Base-by-base conservation (phyloP, 1,140 invertebrate species). In the Diplogasteroides magnus region DNA sequence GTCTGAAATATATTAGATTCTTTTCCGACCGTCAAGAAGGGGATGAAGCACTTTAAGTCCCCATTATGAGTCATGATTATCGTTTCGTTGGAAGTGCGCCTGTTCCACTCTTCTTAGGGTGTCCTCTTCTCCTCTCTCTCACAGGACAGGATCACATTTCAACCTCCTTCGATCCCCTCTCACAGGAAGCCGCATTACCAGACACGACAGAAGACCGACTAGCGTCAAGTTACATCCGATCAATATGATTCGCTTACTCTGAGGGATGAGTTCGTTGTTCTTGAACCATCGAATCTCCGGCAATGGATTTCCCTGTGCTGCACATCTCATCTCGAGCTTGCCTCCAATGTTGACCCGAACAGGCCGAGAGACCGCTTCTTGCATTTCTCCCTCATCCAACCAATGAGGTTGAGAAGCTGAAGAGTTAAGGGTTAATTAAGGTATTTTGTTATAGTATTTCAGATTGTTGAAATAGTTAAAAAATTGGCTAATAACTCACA, bases 201-300 rank as follows among this genome's bases (percentile, higher is more conserved):
- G n/a, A n/a, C n/a, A n/a, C n/a, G n/a, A n/a, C n/a, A 6, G 11
- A 11, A 23, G 23, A 61, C 62, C 6, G 31, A 64, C 62, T 25
- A 15, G 48, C 48, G 27, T 6, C 6, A 31, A 64, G 3, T 6
- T 32, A 37, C 31, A 37, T 64, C 26, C 48, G 62, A 64, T 64
- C n/a, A n/a, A n/a, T n/a, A n/a, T n/a, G n/a, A n/a, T n/a, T n/a
- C 6, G 37, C 37, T 48, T 48, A 48, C 37, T 48, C 37, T 48
- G 37, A 19, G 37, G 37, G 1, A 72, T 56, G 37, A 71, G 55
- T 37, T 67, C 62, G 26, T 68, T 59, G 26, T 72, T 71, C 69
- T 73, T 76, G 64, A 68, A 71, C 73, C 73, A 74, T 25, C 65
- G 64, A 57, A 74, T 73, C 29, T 72, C 69, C 6, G 73, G 73